These are phyloP conservation scores for Egretta garzetta DNA, from an alignment of 2,113 vertebrate genomes.

Conservation along the genomic window DNA sequence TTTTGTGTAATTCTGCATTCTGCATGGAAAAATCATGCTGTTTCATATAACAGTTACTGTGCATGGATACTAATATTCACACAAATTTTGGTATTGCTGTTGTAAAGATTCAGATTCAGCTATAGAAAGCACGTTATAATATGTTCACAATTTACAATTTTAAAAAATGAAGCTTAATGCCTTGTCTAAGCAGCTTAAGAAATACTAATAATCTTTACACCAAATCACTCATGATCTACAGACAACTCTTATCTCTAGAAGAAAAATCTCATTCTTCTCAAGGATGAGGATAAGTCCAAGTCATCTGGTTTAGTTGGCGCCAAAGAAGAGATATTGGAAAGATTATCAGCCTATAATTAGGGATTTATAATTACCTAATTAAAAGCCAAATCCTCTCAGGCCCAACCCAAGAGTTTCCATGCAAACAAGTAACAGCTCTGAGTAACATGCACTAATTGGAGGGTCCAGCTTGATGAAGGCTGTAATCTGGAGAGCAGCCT, in stretches of 20 bases:
- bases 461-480: slow-evolving; percentile 2
- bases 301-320: slow-evolving; percentile 66
- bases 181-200: slow-evolving; percentile 23
- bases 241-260: slow-evolving; percentile 41
- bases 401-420: slow-evolving; percentile 51
- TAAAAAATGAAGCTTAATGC: background rate
- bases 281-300: slow-evolving; percentile 46
- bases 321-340: slow-evolving; percentile 73
- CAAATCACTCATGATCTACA: background rate
- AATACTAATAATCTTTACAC: slow-evolving; percentile 38
- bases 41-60: background rate
- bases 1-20: background rate
- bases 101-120: background rate
- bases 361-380: slow-evolving; percentile 87
- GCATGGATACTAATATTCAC: background rate
- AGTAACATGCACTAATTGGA: slow-evolving; percentile 2
- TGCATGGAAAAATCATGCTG: background rate
- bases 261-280: slow-evolving; percentile 56
- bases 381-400: slow-evolving; percentile 76
- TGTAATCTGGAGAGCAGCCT: slow-evolving; percentile 72
- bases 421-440: background rate
- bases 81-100: background rate
- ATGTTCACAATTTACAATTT: background rate
- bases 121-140: background rate
- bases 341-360: slow-evolving; percentile 82